Evolutionary conservation across 2,888 invertebrate species (phyloP).

Genomic region (Trachelus troglodyta): DNA sequence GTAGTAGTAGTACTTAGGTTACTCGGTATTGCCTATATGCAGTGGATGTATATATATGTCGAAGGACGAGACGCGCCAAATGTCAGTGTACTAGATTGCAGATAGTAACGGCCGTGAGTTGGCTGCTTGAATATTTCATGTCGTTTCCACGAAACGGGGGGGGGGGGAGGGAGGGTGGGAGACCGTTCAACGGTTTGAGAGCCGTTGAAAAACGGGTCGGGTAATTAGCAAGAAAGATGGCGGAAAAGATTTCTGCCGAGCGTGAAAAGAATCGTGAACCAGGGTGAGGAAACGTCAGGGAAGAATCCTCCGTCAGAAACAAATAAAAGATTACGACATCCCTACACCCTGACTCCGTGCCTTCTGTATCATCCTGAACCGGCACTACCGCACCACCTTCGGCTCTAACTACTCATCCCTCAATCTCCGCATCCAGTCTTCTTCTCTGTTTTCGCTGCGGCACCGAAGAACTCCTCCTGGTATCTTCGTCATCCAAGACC

Average conservation of each 20-base stretch:
- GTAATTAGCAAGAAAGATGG: conserved; percentile 55
- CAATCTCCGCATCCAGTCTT: too few relatives aligned
- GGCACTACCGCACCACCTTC: too few relatives aligned
- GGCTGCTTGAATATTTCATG: conserved; percentile 56
- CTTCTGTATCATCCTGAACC: background rate
- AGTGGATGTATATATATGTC: too few relatives aligned
- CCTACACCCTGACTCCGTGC: conserved; percentile 20
- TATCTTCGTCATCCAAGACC: too few relatives aligned
- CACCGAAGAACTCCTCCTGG: too few relatives aligned
- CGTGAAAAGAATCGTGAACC: conserved; percentile 47
- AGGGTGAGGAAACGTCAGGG: conserved; percentile 19
- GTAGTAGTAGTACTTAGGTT: too few relatives aligned
- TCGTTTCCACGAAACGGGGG: conserved; percentile 40
- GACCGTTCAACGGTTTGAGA: conserved; percentile 28
- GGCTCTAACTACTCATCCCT: too few relatives aligned
- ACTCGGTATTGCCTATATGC: too few relatives aligned
- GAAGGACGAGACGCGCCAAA: too few relatives aligned
- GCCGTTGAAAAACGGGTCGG: conserved; percentile 45
- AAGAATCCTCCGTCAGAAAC: conserved; percentile 38
- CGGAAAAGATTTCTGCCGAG: conserved; percentile 45
- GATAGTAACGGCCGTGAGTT: conserved; percentile 26
- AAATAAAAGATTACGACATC: conserved; percentile 43
- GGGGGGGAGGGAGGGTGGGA: background rate
- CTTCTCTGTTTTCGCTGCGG: too few relatives aligned
- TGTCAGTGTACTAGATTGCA: background rate